These are phyloP conservation scores for Gallinago stenura DNA, from an alignment of 2,797 vertebrate species.

Conservation along the genomic window DNA sequence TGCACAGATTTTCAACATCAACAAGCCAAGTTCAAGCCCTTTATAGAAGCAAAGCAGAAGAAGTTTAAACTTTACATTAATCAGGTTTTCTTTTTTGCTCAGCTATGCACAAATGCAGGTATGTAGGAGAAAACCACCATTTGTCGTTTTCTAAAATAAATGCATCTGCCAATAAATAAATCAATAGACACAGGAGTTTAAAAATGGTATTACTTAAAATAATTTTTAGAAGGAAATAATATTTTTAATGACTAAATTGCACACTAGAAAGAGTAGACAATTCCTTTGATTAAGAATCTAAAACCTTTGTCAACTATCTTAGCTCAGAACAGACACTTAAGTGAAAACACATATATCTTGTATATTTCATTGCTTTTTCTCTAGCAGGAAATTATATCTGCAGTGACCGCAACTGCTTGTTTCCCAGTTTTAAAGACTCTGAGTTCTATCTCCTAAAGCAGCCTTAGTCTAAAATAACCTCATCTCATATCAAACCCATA, in stretches of 20 bases:
- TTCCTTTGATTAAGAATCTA: neutral
- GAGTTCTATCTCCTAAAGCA: neutral
- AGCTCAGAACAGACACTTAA: neutral
- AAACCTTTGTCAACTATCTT: neutral
- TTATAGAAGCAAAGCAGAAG: neutral
- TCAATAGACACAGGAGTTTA: neutral
- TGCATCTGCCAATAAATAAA: neutral
- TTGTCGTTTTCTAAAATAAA: neutral
- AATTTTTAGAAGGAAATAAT: neutral
- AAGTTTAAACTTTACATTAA: neutral
- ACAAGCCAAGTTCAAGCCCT: neutral
- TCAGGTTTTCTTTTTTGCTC: neutral
- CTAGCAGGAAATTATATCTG: neutral
- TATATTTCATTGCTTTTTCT: neutral
- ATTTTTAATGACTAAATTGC: neutral
- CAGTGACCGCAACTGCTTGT: neutral
- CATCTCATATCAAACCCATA: neutral
- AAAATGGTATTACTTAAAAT: neutral
- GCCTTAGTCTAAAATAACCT: neutral
- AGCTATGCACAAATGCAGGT: neutral
- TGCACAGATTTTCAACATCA: neutral
- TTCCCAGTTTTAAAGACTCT: neutral
- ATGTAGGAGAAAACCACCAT: neutral
- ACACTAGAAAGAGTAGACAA: neutral
- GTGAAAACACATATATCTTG: neutral